Evolutionary conservation across 2,797 vertebrate genomes (phyloP).

Genomic region (Hipposideros larvatus): DNA sequence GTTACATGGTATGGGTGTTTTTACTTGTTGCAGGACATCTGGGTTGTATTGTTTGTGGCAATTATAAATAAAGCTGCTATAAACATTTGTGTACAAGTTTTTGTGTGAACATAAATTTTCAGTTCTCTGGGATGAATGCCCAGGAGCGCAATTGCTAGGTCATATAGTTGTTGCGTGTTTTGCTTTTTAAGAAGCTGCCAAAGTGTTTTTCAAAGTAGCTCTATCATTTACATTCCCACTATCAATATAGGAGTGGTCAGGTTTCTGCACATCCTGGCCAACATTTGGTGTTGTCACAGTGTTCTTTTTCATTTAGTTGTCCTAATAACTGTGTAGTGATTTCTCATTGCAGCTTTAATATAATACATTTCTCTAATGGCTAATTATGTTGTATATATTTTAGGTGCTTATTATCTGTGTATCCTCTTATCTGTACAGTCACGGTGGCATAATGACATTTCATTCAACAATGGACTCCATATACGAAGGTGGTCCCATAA

Average conservation of each 20-base stretch:
- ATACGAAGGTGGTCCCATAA: not conserved
- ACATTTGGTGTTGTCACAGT: not conserved
- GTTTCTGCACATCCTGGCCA: not conserved
- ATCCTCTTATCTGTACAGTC: not conserved
- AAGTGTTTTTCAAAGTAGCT: not conserved
- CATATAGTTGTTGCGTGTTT: not conserved
- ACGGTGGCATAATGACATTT: not conserved
- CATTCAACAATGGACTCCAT: not conserved
- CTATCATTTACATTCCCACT: not conserved
- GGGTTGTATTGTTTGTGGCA: not conserved
- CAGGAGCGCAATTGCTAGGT: not conserved
- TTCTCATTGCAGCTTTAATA: not conserved
- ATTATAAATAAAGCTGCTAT: not conserved
- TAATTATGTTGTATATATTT: not conserved
- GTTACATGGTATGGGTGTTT: not conserved
- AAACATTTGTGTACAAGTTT: not conserved
- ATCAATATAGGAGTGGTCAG: not conserved
- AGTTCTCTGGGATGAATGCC: not conserved
- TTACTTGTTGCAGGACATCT: not conserved
- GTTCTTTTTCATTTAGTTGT: not conserved
- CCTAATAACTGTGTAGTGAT: not conserved
- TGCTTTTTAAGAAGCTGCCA: constrained; percentile 2
- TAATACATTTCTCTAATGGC: not conserved
- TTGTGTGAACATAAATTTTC: not conserved
- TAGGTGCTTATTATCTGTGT: not conserved